These are phyloP conservation scores for Ligdia adustata DNA, from an alignment of 2,888 invertebrate species.

Conservation along the genomic window DNA sequence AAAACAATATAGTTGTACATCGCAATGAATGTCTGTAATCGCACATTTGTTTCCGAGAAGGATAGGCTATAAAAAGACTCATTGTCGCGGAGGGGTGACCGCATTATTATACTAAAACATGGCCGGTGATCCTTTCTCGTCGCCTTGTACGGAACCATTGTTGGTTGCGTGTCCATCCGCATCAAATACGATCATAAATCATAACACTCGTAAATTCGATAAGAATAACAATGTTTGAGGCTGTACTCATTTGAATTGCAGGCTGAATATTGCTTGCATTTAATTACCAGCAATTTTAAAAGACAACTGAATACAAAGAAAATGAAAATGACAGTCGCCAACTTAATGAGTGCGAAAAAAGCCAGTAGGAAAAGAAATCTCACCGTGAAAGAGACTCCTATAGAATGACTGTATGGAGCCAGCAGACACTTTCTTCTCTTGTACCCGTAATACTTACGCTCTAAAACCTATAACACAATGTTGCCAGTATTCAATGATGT, in stretches of 20 bases:
- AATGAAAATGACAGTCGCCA: no score
- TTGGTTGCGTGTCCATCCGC: conserved; percentile 77
- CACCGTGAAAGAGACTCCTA: background rate
- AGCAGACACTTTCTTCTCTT: conserved; percentile 6
- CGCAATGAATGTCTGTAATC: conserved; percentile 48
- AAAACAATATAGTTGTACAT: conserved; percentile 40
- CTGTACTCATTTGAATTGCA: conserved; percentile 74
- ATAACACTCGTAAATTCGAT: conserved; percentile 81
- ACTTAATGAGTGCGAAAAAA: no score
- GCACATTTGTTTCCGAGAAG: conserved; percentile 65
- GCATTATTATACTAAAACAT: conserved; percentile 77
- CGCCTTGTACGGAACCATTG: conserved; percentile 72
- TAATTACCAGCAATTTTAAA: conserved; percentile 8
- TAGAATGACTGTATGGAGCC: background rate
- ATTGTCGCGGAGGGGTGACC: conserved; percentile 62
- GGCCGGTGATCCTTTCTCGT: conserved; percentile 58
- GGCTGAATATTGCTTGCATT: conserved; percentile 7
- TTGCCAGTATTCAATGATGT: conserved; percentile 7
- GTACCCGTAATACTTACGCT: conserved; percentile 3
- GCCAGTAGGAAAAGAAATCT: background rate
- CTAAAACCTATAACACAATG: conserved; percentile 13
- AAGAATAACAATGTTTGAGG: conserved; percentile 74
- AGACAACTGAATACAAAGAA: no score
- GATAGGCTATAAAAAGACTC: conserved; percentile 63
- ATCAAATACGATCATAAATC: conserved; percentile 80